Conservation (phyloP, 2,113 vertebrate species). For the Clarias batrachus region DNA sequence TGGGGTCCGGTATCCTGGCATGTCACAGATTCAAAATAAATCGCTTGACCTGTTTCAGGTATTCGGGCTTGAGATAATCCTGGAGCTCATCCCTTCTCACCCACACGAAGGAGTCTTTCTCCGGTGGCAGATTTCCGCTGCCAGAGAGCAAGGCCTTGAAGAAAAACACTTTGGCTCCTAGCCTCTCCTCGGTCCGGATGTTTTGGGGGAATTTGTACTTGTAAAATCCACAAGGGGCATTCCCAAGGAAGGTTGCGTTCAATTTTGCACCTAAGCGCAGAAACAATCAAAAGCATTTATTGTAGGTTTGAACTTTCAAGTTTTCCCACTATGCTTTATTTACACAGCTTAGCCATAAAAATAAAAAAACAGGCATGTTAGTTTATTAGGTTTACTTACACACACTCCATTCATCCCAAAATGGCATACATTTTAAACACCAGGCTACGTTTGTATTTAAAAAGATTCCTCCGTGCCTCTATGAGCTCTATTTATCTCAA, state of each 20-base stretch:
- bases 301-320: neutral
- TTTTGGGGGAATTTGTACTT: constrained; percentile 89
- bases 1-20: neutral
- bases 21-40: constrained; percentile 81
- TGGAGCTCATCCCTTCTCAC: constrained; percentile 83
- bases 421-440: neutral
- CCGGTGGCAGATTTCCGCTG: constrained; percentile 49
- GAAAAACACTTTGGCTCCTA: constrained; percentile 92
- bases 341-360: neutral
- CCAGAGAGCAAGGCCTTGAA: constrained; percentile 88
- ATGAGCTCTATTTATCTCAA: no score
- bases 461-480: no score
- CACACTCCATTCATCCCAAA: neutral
- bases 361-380: neutral
- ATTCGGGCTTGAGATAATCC: constrained; percentile 81
- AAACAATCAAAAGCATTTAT: neutral
- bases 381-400: neutral
- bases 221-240: constrained; percentile 90
- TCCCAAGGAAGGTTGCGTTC: constrained; percentile 85
- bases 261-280: constrained; percentile 71
- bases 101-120: constrained; percentile 75
- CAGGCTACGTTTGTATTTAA: no score
- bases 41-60: constrained; percentile 80
- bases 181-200: constrained; percentile 69
- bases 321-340: neutral